These are phyloP conservation scores for Protaetia brevitarsis DNA, from an alignment of 1,140 invertebrate species.

Conservation along the genomic window DNA sequence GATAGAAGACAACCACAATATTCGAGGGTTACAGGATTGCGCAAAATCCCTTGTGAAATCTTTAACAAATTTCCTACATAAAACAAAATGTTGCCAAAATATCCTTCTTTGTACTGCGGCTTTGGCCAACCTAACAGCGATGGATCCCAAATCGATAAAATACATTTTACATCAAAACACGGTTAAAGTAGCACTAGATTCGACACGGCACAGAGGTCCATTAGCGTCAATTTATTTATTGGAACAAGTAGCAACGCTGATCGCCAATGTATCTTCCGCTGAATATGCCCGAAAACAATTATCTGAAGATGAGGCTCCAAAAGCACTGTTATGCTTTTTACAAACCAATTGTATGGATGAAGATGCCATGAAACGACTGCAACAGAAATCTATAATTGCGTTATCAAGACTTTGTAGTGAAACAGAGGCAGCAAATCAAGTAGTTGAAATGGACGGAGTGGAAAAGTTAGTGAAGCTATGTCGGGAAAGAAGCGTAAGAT, in stretches of 20 bases:
- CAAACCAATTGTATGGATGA: slow-evolving; percentile 64
- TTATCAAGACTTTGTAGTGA: slow-evolving; percentile 78
- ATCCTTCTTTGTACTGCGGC: slow-evolving; percentile 78
- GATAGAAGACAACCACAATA: slow-evolving; percentile 68
- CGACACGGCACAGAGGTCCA: slow-evolving; percentile 56
- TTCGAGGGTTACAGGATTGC: slow-evolving; percentile 57
- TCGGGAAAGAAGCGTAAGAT: slow-evolving; percentile 63
- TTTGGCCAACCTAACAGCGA: slow-evolving; percentile 81
- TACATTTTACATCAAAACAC: slow-evolving; percentile 58
- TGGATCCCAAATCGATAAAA: slow-evolving; percentile 66
- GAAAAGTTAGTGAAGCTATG: slow-evolving; percentile 71
- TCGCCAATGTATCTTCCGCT: slow-evolving; percentile 74
- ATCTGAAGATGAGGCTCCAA: slow-evolving; percentile 59
- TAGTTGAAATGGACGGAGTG: slow-evolving; percentile 74
- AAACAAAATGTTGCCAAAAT: slow-evolving; percentile 70
- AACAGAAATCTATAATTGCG: slow-evolving; percentile 81
- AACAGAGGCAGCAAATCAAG: slow-evolving; percentile 66
- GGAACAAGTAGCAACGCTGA: slow-evolving; percentile 81
- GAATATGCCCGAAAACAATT: slow-evolving; percentile 61
- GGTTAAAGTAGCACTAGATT: slow-evolving; percentile 55
- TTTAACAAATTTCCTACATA: slow-evolving; percentile 56
- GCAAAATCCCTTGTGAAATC: slow-evolving; percentile 56
- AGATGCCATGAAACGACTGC: slow-evolving; percentile 69
- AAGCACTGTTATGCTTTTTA: slow-evolving; percentile 74
- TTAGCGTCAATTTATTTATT: slow-evolving; percentile 63